A percentile compares a stretch with the other conserved stretches of the same genome.
Conservation (phyloP, 1,140 invertebrate species). For the Arctopsyche grandis region DNA sequence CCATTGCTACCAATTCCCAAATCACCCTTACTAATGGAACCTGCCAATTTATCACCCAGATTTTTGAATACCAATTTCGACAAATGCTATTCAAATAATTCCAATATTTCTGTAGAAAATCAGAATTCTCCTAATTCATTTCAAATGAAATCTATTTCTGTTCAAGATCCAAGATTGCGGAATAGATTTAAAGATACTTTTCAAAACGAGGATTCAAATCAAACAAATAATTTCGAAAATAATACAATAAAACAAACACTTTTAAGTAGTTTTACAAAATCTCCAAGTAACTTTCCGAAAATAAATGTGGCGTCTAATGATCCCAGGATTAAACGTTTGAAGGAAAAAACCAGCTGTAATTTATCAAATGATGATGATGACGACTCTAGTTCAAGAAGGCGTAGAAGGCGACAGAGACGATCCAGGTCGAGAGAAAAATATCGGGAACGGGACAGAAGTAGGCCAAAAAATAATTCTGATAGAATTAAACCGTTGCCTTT, state of each 20-base stretch:
- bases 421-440: neutral
- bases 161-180: slow-evolving; percentile 18
- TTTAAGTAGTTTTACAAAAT: neutral
- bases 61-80: neutral
- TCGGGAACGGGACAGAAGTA: neutral
- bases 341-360: neutral
- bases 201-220: neutral
- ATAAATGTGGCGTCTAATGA: slow-evolving; percentile 17
- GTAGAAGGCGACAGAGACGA: neutral
- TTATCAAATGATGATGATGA: neutral
- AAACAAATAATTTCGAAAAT: neutral
- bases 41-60: neutral
- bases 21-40: neutral
- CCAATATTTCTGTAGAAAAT: neutral
- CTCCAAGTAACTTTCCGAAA: neutral
- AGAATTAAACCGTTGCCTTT: too few relatives aligned
- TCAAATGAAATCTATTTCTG: neutral
- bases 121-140: neutral
- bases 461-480: slow-evolving; percentile 3
- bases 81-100: too few relatives aligned
- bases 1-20: neutral
- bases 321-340: slow-evolving; percentile 16
- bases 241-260: neutral
- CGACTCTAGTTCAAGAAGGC: neutral
- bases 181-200: neutral